Base-by-base conservation (phyloP, 2,888 invertebrate species). In the Pachliopta kotzebuea region DNA sequence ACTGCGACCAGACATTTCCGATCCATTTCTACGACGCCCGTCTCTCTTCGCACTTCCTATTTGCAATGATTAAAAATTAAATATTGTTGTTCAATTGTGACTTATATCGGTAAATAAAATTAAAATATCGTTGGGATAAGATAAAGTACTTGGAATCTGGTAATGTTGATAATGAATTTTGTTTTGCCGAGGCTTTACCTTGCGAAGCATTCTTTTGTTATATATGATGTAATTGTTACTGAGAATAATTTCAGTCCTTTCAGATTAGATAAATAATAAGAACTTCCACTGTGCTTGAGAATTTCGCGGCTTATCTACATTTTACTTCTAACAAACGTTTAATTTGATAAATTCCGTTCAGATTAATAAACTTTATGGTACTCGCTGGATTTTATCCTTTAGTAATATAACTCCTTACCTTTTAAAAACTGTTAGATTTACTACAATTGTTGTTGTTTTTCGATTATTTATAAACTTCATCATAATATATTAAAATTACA, bases 61-160 rank as follows among this genome's bases (percentile, higher is more conserved):
- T 63, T 54, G 24, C 18, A 53, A 58, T 54, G 58, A 58, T n/a
- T 58, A 42, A 54, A 23, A 58, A 66, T 67, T 68, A 69, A 68
- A 70, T 67, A 70, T 62, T 67, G 68, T 63, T 66, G 65, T 65
- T 69, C 69, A 63, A 68, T 31, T 50, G 58, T 57, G 45, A 65
- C 62, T 63, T 68, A 52, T 70, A 67, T 69, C 69, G 71, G 69
- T 74, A 68, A 71, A 68, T 71, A 70, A 62, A 71, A 69, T 68
- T 68, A 60, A 67, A 66, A 66, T 63, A 70, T 74, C 71, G 71
- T 72, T 57, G 62, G 70, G 74, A 74, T 74, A 72, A 73, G 75
- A 75, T 75, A 75, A 67, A 56, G 60, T 64, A 62, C 60, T 21
- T 24, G 61, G 70, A 70, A 69, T 70, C 70, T 70, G 67, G 58